Conservation (phyloP, 2,113 vertebrate species). For the Strix aluco region DNA sequence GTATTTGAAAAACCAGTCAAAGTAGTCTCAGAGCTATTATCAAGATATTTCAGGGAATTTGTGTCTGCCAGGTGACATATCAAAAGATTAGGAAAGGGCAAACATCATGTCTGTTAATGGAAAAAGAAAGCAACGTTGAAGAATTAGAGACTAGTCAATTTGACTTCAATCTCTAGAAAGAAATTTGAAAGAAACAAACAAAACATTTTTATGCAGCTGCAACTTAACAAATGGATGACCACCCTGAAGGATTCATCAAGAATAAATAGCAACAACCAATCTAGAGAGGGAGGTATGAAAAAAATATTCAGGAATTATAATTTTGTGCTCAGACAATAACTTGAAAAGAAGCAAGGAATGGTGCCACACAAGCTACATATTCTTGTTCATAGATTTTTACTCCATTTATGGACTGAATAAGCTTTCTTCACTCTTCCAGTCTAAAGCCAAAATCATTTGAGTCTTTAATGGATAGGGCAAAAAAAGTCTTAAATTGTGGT, state of each 20-base stretch:
- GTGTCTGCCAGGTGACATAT: not conserved
- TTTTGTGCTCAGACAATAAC: not conserved
- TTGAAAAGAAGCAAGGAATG: not conserved
- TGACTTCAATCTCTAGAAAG: not conserved
- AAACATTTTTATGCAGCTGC: not conserved
- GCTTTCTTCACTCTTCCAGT: not conserved
- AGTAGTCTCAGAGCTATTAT: not conserved
- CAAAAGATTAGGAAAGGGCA: not conserved
- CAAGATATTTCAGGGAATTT: not conserved
- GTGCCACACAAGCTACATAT: not conserved
- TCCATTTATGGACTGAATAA: not conserved
- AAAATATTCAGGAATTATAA: not conserved
- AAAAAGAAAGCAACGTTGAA: not conserved
- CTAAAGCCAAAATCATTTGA: not conserved
- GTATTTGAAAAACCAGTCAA: not conserved
- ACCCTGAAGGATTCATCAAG: not conserved
- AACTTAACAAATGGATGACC: not conserved
- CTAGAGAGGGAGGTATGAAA: not conserved
- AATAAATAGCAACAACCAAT: not conserved
- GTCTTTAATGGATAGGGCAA: not conserved
- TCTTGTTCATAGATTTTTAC: not conserved
- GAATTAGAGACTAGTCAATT: not conserved
- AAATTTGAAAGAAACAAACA: not conserved
- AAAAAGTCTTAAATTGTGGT: not conserved
- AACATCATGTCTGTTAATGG: not conserved